A percentile compares a stretch with the other conserved stretches of the same genome.
phyloP scores from a whole-genome alignment of 2,113 vertebrate genomes.

The Menura novaehollandiae region DNA sequence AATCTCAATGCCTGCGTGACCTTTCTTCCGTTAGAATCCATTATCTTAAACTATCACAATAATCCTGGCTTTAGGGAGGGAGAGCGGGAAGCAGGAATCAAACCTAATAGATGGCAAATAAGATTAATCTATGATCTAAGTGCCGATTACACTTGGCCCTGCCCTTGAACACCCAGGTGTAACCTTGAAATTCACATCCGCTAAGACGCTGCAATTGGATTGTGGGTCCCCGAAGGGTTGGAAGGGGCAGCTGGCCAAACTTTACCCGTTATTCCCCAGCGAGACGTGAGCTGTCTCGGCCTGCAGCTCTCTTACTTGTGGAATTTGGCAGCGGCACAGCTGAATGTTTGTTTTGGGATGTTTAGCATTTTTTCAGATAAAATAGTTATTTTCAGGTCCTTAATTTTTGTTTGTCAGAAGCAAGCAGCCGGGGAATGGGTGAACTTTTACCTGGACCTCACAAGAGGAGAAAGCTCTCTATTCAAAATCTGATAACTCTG shows the following conservation, averaged over 20 bases:
- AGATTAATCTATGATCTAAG: constrained; percentile 99
- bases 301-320: constrained; percentile 63
- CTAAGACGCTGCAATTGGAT: constrained; percentile 90
- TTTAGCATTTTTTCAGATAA: constrained; percentile 77
- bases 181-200: constrained; percentile 99
- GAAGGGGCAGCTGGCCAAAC: constrained; percentile 82
- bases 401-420: constrained; percentile 74
- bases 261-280: constrained; percentile 81
- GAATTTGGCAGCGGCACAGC: constrained; percentile 68
- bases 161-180: constrained; percentile 99
- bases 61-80: constrained; percentile 99
- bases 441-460: constrained; percentile 83
- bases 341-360: constrained; percentile 74
- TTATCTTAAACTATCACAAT: constrained; percentile 99
- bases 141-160: constrained; percentile 99
- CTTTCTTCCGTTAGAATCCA: constrained; percentile 99
- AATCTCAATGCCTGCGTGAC: constrained; percentile 95
- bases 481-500: constrained; percentile 64
- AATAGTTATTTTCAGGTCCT: constrained; percentile 73
- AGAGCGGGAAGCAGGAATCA: constrained; percentile 94
- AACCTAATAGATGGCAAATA: constrained; percentile 99
- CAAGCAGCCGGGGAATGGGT: constrained; percentile 51
- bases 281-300: constrained; percentile 69
- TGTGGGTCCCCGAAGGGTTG: constrained; percentile 85
- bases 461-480: constrained; percentile 72